These are phyloP conservation scores for Desmophyllum pertusum DNA, from an alignment of 92 coral and sea anemone genomes.

Conservation along the genomic window DNA sequence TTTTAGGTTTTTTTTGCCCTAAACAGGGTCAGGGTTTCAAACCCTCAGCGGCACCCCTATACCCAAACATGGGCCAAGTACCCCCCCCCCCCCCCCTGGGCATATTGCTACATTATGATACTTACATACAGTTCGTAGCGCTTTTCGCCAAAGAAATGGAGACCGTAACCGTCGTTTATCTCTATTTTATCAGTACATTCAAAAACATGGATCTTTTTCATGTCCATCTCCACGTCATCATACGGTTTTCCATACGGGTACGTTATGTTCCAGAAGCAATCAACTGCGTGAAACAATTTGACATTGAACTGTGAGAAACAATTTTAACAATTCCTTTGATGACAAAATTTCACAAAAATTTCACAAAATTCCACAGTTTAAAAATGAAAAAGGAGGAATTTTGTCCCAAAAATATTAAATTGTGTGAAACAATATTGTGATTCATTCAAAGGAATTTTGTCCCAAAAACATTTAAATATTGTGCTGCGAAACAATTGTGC, in stretches of 20 bases:
- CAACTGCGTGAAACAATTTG: constrained; percentile 19
- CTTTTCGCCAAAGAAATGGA: constrained; percentile 12
- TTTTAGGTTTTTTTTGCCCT: no score
- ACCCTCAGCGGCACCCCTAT: no score
- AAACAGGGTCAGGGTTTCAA: no score
- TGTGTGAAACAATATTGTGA: constrained; percentile 7
- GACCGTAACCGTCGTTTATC: background rate
- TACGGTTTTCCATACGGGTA: constrained; percentile 35
- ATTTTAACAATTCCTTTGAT: no score
- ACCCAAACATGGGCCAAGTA: no score
- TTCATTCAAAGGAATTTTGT: background rate
- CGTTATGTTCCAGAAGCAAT: constrained; percentile 37
- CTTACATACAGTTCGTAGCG: constrained; percentile 23
- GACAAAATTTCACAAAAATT: no score
- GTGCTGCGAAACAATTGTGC: no score
- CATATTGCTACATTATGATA: background rate
- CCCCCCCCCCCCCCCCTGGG: no score
- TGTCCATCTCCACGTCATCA: constrained; percentile 6
- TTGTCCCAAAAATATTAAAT: constrained; percentile 35
- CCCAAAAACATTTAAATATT: no score
- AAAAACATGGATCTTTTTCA: background rate
- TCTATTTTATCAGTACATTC: background rate
- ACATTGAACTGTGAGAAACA: no score
- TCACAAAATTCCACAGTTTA: no score
- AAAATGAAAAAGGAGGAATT: no score